Evolutionary conservation across 2,113 vertebrate genomes (phyloP).

Genomic region (Anolis carolinensis): DNA sequence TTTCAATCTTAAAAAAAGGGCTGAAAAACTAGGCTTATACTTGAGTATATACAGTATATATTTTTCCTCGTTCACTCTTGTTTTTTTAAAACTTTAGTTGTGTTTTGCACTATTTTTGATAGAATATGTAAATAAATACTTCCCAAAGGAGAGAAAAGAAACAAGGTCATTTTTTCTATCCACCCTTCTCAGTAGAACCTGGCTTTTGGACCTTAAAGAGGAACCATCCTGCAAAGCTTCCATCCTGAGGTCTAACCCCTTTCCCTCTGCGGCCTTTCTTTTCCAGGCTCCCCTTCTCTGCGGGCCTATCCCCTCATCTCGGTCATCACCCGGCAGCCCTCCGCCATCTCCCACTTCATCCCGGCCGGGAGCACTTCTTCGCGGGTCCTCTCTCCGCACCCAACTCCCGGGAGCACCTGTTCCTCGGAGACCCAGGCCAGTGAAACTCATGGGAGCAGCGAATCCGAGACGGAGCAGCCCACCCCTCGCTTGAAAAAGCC

Average conservation of each 20-base stretch:
- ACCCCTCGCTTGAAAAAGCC: conserved; percentile 87
- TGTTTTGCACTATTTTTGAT: too few relatives aligned
- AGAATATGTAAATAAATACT: too few relatives aligned
- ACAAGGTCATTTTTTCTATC: too few relatives aligned
- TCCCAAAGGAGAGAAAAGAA: too few relatives aligned
- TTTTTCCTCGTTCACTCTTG: too few relatives aligned
- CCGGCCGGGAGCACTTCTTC: conserved; percentile 68
- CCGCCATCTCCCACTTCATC: conserved; percentile 78
- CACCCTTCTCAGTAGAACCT: background rate
- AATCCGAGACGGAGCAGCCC: conserved; percentile 90
- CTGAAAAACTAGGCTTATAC: too few relatives aligned
- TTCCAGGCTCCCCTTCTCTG: conserved; percentile 86
- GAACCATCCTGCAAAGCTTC: background rate
- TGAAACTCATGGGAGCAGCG: conserved; percentile 88
- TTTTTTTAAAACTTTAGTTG: too few relatives aligned
- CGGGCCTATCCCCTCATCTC: conserved; percentile 91
- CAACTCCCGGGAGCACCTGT: conserved; percentile 60
- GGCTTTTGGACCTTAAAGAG: background rate
- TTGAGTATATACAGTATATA: too few relatives aligned
- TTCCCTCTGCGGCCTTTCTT: conserved; percentile 4
- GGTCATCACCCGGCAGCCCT: conserved; percentile 89
- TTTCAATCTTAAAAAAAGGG: too few relatives aligned
- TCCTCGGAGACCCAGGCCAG: conserved; percentile 69
- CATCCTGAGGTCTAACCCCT: background rate
- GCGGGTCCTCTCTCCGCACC: conserved; percentile 63